Conservation (phyloP, 1,140 invertebrate species). For the Tenebrio molitor region DNA sequence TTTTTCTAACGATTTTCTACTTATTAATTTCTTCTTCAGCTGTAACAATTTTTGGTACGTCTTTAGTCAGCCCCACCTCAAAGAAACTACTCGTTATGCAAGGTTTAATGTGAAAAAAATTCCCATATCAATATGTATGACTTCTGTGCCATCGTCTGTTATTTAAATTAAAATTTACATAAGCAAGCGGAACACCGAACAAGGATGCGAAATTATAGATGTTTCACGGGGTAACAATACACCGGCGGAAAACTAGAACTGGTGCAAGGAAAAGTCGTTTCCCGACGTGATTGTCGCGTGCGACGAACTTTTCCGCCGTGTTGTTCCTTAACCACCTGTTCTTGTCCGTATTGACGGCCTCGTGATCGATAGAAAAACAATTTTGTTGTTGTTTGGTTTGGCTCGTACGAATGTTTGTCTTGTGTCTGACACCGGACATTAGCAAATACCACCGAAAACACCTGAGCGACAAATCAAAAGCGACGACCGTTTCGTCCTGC, state of each 20-base stretch:
- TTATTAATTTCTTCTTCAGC: no score
- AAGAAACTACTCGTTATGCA: no score
- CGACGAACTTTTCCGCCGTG: no score
- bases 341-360: background rate
- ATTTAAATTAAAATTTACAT: background rate
- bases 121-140: conserved; percentile 4
- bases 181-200: background rate
- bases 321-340: conserved; percentile 10
- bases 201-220: background rate
- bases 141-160: background rate
- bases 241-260: no score
- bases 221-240: no score
- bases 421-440: background rate
- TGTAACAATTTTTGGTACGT: no score
- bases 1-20: no score
- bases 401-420: background rate
- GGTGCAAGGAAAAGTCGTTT: no score
- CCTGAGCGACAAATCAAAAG: conserved; percentile 1
- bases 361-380: background rate
- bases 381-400: conserved; percentile 5
- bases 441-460: background rate
- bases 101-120: no score
- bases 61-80: no score
- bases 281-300: no score
- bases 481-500: background rate